Evolutionary conservation across 2,888 invertebrate genomes (phyloP).

Genomic region (Gnatocerus cornutus): DNA sequence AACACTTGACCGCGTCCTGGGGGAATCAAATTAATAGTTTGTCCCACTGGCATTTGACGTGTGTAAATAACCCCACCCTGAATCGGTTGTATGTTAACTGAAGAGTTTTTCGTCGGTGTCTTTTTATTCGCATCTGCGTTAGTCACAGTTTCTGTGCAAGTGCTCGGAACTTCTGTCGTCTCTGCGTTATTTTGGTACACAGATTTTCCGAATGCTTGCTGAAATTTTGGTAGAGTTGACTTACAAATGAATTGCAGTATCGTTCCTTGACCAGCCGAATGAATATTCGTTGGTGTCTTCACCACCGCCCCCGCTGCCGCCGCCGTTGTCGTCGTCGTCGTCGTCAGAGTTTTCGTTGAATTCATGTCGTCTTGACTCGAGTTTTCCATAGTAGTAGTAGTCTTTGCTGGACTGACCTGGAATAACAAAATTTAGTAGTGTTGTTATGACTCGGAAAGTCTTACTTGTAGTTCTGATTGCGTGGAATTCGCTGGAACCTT

Average conservation of each 20-base stretch:
- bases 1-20: conserved; percentile 69
- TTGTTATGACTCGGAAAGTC: not conserved
- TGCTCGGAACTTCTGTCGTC: conserved; percentile 54
- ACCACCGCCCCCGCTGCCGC: too few species aligned
- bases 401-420: conserved; percentile 40
- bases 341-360: conserved; percentile 50
- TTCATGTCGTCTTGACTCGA: conserved; percentile 45
- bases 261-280: conserved; percentile 63
- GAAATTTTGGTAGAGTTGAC: conserved; percentile 81
- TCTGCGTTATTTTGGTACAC: conserved; percentile 73
- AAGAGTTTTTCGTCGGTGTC: conserved; percentile 70
- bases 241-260: conserved; percentile 78
- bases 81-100: conserved; percentile 76
- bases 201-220: conserved; percentile 85
- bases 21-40: conserved; percentile 76
- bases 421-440: not conserved
- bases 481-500: conserved; percentile 23
- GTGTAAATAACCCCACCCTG: conserved; percentile 83
- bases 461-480: conserved; percentile 63
- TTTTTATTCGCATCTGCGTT: conserved; percentile 61
- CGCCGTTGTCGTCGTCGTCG: conserved; percentile 54
- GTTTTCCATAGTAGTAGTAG: conserved; percentile 46
- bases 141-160: conserved; percentile 51
- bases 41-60: conserved; percentile 79
- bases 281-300: conserved; percentile 54